Conservation (phyloP, 2,888 invertebrate species). For the Mechanitis mazaeus region DNA sequence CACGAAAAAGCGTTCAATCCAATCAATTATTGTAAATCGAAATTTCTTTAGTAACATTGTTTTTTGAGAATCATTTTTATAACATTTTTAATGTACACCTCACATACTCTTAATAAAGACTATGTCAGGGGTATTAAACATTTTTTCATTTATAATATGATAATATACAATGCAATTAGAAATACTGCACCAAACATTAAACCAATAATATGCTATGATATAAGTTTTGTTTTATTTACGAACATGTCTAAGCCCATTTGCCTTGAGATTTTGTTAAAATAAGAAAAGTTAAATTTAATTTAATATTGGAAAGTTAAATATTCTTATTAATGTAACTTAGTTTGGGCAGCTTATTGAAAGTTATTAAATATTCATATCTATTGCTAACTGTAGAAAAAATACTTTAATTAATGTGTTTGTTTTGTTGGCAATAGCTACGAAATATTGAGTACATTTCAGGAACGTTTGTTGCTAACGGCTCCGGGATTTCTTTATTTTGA, state of each 20-base stretch:
- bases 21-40: conserved; percentile 69
- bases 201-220: conserved; percentile 68
- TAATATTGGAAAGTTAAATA: conserved; percentile 25
- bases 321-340: conserved; percentile 30
- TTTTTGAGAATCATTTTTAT: conserved; percentile 64
- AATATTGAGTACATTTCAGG: conserved; percentile 37
- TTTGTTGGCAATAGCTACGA: conserved; percentile 43
- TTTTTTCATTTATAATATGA: conserved; percentile 63
- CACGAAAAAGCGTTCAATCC: conserved; percentile 79
- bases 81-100: conserved; percentile 34
- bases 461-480: conserved; percentile 18
- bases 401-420: conserved; percentile 8
- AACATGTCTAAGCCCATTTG: conserved; percentile 70
- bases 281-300: conserved; percentile 39
- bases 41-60: conserved; percentile 67
- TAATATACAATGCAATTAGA: conserved; percentile 75
- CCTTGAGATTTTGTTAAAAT: conserved; percentile 61
- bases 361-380: conserved; percentile 43
- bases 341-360: conserved; percentile 50
- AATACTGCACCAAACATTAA: conserved; percentile 75
- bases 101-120: conserved; percentile 50
- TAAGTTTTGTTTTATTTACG: conserved; percentile 54
- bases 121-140: conserved; percentile 50
- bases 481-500: background rate
- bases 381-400: conserved; percentile 32